A percentile compares a stretch with the other conserved stretches of the same genome.
These are phyloP conservation scores for Thymelicus lineola DNA, from an alignment of 2,888 invertebrate species.

Conservation along the genomic window DNA sequence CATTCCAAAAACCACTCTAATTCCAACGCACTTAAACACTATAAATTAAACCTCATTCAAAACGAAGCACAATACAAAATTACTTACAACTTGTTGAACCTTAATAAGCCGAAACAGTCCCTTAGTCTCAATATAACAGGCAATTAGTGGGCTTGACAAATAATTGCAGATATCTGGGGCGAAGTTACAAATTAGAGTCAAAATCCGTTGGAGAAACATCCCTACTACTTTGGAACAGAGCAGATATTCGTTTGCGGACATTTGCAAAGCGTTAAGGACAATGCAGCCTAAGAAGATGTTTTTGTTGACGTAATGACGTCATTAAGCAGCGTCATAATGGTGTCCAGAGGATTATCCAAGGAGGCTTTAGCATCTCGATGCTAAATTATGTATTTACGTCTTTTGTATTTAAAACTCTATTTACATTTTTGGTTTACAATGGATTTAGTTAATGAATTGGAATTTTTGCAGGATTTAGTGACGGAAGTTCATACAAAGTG, in stretches of 20 bases:
- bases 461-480: neutral
- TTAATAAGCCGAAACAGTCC: slow-evolving; percentile 65
- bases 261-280: slow-evolving; percentile 54
- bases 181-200: slow-evolving; percentile 47
- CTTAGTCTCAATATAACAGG: slow-evolving; percentile 59
- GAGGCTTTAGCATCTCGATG: slow-evolving; percentile 43
- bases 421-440: neutral
- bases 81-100: slow-evolving; percentile 48
- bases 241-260: slow-evolving; percentile 11
- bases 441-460: slow-evolving; percentile 2
- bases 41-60: neutral
- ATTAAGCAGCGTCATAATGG: slow-evolving; percentile 65
- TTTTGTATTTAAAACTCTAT: slow-evolving; percentile 23
- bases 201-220: slow-evolving; percentile 43
- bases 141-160: slow-evolving; percentile 75
- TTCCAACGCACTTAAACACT: too few species aligned
- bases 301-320: slow-evolving; percentile 74
- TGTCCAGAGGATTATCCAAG: slow-evolving; percentile 65
- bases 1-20: too few species aligned
- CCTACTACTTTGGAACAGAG: slow-evolving; percentile 21
- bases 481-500: neutral
- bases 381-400: slow-evolving; percentile 27
- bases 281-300: slow-evolving; percentile 67
- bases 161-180: slow-evolving; percentile 65
- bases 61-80: slow-evolving; percentile 39